Evolutionary conservation across 37 sponge, comb jelly and placozoan genomes (phyloP).

Genomic region (Chondrosia reniformis): DNA sequence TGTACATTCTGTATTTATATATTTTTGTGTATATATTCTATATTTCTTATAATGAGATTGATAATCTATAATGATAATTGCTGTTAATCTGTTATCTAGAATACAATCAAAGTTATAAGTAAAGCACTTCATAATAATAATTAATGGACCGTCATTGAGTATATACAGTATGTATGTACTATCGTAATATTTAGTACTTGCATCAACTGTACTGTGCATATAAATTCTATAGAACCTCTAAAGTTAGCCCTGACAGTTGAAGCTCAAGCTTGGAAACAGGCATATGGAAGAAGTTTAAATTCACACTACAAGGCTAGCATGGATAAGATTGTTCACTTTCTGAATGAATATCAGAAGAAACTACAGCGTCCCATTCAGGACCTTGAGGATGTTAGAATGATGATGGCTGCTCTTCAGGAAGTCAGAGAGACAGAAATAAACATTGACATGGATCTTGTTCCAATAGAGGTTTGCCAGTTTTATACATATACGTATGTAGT

Average conservation of each 20-base stretch:
- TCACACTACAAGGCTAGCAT: conserved; percentile 58
- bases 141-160: neutral
- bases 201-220: neutral
- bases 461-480: conserved; percentile 74
- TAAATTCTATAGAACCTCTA: conserved; percentile 49
- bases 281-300: conserved; percentile 77
- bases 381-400: conserved; percentile 87
- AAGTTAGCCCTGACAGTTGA: conserved; percentile 90
- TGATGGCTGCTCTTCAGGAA: conserved; percentile 78
- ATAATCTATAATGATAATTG: no score
- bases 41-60: no score
- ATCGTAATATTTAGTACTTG: neutral
- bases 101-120: no score
- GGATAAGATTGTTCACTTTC: conserved; percentile 65
- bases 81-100: no score
- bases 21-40: no score
- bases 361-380: conserved; percentile 77
- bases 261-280: conserved; percentile 88
- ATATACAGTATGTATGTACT: neutral
- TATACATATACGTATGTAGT: no score
- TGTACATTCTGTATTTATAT: no score
- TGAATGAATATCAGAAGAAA: conserved; percentile 57
- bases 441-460: conserved; percentile 83
- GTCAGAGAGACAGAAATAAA: conserved; percentile 79
- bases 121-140: no score